Evolutionary conservation across 2,113 vertebrate genomes (phyloP).

Genomic region (Helogale parvula): DNA sequence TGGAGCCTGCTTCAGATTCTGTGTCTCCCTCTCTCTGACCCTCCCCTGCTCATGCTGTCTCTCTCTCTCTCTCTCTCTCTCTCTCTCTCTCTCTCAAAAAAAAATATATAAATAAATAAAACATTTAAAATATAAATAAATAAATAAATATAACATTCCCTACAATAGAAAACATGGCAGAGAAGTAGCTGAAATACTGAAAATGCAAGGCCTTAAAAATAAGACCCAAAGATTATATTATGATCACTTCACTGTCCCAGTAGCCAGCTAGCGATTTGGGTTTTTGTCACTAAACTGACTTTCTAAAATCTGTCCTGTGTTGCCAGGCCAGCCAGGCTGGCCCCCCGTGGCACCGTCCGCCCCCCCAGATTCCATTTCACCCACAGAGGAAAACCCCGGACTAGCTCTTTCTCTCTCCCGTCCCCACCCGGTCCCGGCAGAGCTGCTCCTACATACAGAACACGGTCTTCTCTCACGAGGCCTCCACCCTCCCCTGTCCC

Average conservation of each 20-base stretch:
- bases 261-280: neutral
- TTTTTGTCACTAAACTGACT: neutral
- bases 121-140: too few relatives aligned
- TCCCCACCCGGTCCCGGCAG: neutral
- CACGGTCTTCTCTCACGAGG: fast-evolving
- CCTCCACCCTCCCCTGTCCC: neutral
- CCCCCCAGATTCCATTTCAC: too few relatives aligned
- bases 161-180: neutral
- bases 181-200: neutral
- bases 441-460: neutral
- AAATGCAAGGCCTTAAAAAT: neutral
- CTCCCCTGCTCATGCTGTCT: too few relatives aligned
- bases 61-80: too few relatives aligned
- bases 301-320: neutral
- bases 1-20: too few relatives aligned
- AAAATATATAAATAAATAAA: too few relatives aligned
- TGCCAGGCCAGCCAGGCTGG: fast-evolving
- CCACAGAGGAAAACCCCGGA: neutral
- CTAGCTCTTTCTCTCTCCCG: too few relatives aligned
- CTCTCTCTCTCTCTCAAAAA: too few relatives aligned
- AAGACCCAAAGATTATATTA: neutral
- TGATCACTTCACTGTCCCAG: neutral
- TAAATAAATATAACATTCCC: neutral
- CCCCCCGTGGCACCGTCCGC: fast-evolving
- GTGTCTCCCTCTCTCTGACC: too few relatives aligned